Percentiles rank a stretch among this genome's conserved stretches.
These are phyloP conservation scores for Andinoacara biseriatus DNA, from an alignment of 2,113 vertebrate genomes.

Conservation along the genomic window DNA sequence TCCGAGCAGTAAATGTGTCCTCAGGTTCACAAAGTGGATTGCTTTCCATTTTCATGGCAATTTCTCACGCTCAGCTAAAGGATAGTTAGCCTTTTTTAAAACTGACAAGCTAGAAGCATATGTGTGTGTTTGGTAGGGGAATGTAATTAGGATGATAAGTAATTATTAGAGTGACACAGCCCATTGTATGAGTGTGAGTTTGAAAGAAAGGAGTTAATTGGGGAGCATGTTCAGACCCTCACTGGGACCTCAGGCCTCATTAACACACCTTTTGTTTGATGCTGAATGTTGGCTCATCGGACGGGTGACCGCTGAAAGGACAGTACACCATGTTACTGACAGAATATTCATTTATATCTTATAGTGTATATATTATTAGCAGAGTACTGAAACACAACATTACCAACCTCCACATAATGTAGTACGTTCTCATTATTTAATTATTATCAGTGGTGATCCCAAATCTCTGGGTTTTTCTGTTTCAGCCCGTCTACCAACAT, in stretches of 20 bases:
- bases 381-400: background rate
- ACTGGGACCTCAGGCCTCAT: conserved; percentile 37
- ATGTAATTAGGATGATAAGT: conserved; percentile 51
- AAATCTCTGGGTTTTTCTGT: background rate
- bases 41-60: background rate
- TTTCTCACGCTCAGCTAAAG: background rate
- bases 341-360: background rate
- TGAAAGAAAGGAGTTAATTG: conserved; percentile 46
- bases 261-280: conserved; percentile 30
- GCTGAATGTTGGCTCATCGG: background rate
- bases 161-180: conserved; percentile 19
- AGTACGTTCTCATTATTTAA: background rate
- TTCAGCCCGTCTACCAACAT: background rate
- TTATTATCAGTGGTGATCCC: no score
- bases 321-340: background rate
- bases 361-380: background rate
- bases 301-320: background rate
- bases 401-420: background rate
- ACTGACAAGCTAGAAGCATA: background rate
- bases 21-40: background rate
- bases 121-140: background rate
- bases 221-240: conserved; percentile 24
- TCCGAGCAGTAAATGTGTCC: background rate
- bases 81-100: background rate
- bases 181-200: conserved; percentile 10